Evolutionary conservation across 2,113 vertebrate genomes (phyloP), one percentile per base, ranked within the genome.

Genomic region (Noctilio leporinus): DNA sequence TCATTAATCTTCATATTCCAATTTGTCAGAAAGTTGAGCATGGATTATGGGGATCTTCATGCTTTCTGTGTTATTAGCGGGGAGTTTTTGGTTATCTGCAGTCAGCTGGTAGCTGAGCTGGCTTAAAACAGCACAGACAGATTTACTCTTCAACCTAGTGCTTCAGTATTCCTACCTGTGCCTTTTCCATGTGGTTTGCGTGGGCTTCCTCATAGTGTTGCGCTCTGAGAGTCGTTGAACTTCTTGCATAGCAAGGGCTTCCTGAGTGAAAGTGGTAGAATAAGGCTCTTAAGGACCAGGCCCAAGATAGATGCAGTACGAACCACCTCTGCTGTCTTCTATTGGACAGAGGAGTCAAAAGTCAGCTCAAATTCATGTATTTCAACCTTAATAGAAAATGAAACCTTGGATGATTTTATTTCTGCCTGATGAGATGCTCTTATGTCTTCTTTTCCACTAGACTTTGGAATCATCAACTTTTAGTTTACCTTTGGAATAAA

Each of bases 141-240:
- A 0, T 3, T 67, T 22, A 14, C 0, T 26, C 5, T n/a, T 8
- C 4, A 3, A 6, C 38, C 10, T 55, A 1, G 0, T 78, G 5
- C 30, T 80, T 51, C 17, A 1, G 24, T 38, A 15, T 47, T 70
- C 22, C 4, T 77, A 4, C 20, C 0, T 10, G 28, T 22, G 33
- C 10, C 4, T 5, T 78, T 3, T 69, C 24, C 22, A 33, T 49
- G 10, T 16, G 11, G 11, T 12, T 33, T 35, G 33, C 22, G 53
- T 70, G 12, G 10, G 24, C 57, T 70, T 89, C 22, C 30, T 49
- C 14, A 26, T 19, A 35, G 7, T 1, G 0, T 40, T 10, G 16
- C 3, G 0, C 6, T 51, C 26, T 53, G 2, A 20, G 43, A 3
- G 30, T 11, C 35, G 12, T 5, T 57, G n/a, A 80, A 64, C 5